These are phyloP conservation scores for Timandra comae DNA, from an alignment of 2,888 invertebrate species.

Conservation along the genomic window DNA sequence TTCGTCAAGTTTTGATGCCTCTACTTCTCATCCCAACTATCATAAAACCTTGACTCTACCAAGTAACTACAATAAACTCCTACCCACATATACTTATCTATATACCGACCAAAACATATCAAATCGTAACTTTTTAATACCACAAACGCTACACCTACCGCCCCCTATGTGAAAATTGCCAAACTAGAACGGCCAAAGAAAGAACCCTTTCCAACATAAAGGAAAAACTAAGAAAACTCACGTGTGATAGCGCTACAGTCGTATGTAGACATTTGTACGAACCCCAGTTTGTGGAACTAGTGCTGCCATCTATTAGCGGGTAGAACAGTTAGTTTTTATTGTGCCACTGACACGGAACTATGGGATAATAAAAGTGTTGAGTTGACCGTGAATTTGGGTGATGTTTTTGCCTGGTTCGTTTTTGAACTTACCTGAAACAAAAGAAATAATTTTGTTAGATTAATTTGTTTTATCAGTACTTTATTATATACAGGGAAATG, in stretches of 20 bases:
- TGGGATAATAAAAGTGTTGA: constrained; percentile 21
- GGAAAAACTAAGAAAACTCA: constrained; percentile 59
- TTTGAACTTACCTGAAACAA: constrained; percentile 1
- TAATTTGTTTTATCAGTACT: no score
- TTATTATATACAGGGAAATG: no score
- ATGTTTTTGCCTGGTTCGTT: no score
- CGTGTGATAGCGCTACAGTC: constrained; percentile 42
- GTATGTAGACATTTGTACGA: constrained; percentile 35
- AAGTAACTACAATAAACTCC: background rate
- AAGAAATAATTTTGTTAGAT: background rate
- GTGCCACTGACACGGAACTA: constrained; percentile 18
- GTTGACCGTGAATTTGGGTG: constrained; percentile 22
- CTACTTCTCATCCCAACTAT: no score
- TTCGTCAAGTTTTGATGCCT: no score
- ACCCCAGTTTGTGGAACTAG: constrained; percentile 22
- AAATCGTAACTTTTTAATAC: background rate
- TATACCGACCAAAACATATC: background rate
- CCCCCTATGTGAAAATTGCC: constrained; percentile 57
- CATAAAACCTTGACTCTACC: no score
- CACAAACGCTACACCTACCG: constrained; percentile 35
- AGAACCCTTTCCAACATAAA: constrained; percentile 46
- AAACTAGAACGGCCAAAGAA: constrained; percentile 58
- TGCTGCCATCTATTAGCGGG: constrained; percentile 61
- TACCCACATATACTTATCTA: background rate
- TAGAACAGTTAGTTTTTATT: constrained; percentile 29